phyloP scores from a whole-genome alignment of 1,140 invertebrate genomes.

The Lepidurus arcticus region DNA sequence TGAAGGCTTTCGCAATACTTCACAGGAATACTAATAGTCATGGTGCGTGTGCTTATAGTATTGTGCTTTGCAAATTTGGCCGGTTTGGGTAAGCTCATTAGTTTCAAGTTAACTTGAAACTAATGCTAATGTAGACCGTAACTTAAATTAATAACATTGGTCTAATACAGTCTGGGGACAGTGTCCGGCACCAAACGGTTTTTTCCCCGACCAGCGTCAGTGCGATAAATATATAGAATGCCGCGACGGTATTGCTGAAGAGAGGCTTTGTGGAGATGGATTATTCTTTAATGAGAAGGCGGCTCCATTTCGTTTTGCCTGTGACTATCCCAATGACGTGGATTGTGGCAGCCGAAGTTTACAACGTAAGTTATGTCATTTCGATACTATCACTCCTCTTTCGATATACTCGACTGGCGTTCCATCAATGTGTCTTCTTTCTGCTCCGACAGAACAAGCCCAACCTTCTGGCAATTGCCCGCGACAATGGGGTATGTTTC shows the following conservation, averaged over 20 bases:
- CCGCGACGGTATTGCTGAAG: constrained; percentile 57
- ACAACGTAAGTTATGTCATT: constrained; percentile 62
- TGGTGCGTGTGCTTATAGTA: not conserved
- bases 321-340: constrained; percentile 71
- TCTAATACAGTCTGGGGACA: constrained; percentile 39
- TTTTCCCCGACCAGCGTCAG: constrained; percentile 65
- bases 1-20: not conserved
- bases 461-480: constrained; percentile 59
- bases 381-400: not conserved
- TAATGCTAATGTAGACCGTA: not conserved
- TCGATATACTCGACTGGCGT: not conserved
- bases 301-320: constrained; percentile 64
- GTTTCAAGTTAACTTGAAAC: not conserved
- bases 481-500: constrained; percentile 38
- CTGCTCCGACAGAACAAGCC: constrained; percentile 58
- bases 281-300: constrained; percentile 66
- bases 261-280: constrained; percentile 72
- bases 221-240: constrained; percentile 79
- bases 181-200: constrained; percentile 67
- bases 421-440: constrained; percentile 19
- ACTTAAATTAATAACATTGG: not conserved
- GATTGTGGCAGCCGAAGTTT: constrained; percentile 66
- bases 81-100: not conserved
- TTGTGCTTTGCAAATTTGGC: constrained; percentile 1
- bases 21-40: not conserved